phyloP scores from a whole-genome alignment of 2,113 vertebrate genomes.

The Loxodonta africana region DNA sequence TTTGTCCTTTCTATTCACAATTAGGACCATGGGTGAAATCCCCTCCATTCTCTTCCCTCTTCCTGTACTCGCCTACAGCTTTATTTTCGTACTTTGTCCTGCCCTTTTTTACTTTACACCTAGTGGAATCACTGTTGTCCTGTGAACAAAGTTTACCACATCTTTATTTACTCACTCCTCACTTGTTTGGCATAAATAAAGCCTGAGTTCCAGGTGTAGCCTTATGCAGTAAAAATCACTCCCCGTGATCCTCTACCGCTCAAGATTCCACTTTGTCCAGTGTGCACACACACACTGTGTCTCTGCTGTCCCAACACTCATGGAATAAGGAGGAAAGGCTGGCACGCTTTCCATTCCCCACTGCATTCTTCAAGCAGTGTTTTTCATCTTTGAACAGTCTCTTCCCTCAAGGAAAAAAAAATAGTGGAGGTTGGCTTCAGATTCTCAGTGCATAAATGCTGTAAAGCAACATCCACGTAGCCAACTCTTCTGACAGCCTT shows the following conservation, averaged over 20 bases:
- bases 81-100: neutral
- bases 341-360: neutral
- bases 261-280: neutral
- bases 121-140: neutral
- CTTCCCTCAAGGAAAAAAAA: neutral
- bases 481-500: neutral
- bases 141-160: neutral
- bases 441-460: neutral
- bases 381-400: constrained; percentile 1
- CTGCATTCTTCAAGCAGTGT: neutral
- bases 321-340: neutral
- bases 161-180: neutral
- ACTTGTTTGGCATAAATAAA: neutral
- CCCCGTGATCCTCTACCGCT: neutral
- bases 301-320: no score
- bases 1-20: neutral
- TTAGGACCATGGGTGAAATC: neutral
- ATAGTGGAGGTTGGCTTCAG: constrained; percentile 19
- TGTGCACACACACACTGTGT: no score
- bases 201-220: neutral
- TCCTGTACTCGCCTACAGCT: neutral
- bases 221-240: neutral
- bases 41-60: neutral
- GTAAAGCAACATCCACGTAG: neutral
- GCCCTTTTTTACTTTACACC: neutral